Base-by-base conservation (phyloP, 2,113 vertebrate species). In the Lepus europaeus region DNA sequence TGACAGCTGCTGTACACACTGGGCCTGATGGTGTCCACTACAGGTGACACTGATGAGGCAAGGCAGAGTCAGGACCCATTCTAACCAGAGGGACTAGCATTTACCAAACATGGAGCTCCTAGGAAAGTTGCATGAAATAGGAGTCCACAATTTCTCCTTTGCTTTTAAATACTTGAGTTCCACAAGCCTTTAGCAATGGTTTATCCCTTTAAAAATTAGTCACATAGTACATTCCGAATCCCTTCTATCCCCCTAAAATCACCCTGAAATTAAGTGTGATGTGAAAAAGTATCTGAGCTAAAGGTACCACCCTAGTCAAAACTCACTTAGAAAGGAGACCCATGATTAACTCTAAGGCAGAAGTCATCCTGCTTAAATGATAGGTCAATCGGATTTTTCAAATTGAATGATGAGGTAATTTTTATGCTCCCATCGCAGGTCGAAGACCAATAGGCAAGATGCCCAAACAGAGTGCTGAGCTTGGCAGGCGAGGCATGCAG, bases 321-420 rank as follows among this genome's bases (percentile, higher is more conserved):
- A 93, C 70, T 90, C 20, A 86, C 76, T 90, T 95, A 36, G 80
- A 94, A 94, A 85, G 51, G 86, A n/a, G 2, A 94, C 33, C 53
- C 86, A 87, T 72, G 33, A 1, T 3, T 97, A 90, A 95, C 87
- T 94, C 74, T 76, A 76, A 97, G 73, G 59, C 94, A 82, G 39
- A 51, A 95, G 31, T 76, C 73, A 94, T 76, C 51, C 49, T 93
- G 69, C 36, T 66, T 77, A 97, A 97, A 68, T 23, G 20, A 86
- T 87, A 97, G 68, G 59, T 97, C 79, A 82, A 92, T 87, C 0
- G 1, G 64, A 91, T 53, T 97, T 96, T 94, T 97, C 45, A 91
- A 39, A 95, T 84, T 90, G 85, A 91, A 69, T 97, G 64, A 96
- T 61, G 74, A 76, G 63, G 49, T 86, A 91, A 92, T 93, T 95